Evolutionary conservation across 1,140 invertebrate genomes (phyloP), one percentile per base, ranked within the genome.

Genomic region (Sarcophaga bullata): DNA sequence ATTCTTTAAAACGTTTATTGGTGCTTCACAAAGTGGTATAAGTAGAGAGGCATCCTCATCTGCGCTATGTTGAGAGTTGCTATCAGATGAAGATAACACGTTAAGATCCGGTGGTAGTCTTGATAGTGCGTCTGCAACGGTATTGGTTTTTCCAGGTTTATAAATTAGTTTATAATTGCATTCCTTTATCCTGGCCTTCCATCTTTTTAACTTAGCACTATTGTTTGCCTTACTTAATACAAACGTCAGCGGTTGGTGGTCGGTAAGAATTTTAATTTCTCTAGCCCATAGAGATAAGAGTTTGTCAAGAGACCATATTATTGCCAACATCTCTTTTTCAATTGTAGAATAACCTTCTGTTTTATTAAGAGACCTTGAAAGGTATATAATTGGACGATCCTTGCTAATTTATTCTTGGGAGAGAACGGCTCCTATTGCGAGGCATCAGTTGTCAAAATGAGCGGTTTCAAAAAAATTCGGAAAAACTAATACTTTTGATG

Each of bases 231-330:
- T 85, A 8, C 85, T 86, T 11, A 86, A 82, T 7, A 92, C 80
- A 86, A 87, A 92, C 62, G 80, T 84, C 46, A 92, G 84, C 1
- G 90, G 87, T 81, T 87, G 86, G 80, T 92, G 85, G 73, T 88
- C 86, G 2, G 85, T 86, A 0, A 85, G 9, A 8, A 86, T 84
- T 68, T 54, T 50, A 8, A 50, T 50, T 50, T 50, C 49, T 11
- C 11, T 50, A 50, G 49, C 49, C 49, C 49, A 11, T 50, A 50
- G 11, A 50, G 62, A 17, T 72, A 86, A 52, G 62, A 91, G 90
- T 58, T 90, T 85, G 78, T 90, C 85, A 3, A 91, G 85, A 0
- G 88, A 87, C 84, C 86, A 88, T 9, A 92, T 83, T 9, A 87
- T 83, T 3, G 85, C 85, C 73, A 87, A 82, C n/a, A 85, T 82